A percentile compares a stretch with the other conserved stretches of the same genome.
Evolutionary conservation across 1,140 invertebrate genomes (phyloP).

Genomic region (Helicorthomorpha holstii): DNA sequence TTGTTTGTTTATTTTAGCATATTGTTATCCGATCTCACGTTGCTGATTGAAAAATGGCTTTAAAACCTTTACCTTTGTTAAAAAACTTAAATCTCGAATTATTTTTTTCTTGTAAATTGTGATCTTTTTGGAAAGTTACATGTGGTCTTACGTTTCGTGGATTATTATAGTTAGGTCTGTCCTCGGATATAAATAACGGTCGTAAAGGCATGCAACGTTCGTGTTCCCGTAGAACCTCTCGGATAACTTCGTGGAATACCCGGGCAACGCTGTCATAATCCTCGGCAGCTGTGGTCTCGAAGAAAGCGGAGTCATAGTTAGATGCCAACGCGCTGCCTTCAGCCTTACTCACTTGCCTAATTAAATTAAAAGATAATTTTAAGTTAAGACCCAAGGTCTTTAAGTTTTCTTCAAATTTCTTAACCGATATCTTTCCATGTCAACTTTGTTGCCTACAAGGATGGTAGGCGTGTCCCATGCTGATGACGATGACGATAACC

Average conservation of each 20-base stretch:
- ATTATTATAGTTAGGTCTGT: constrained; percentile 2
- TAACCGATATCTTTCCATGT: constrained; percentile 30
- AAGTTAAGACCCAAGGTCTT: not conserved
- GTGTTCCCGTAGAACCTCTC: constrained; percentile 20
- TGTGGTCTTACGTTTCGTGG: too few species aligned
- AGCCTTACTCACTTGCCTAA: constrained; percentile 23
- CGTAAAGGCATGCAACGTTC: constrained; percentile 13
- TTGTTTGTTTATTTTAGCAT: too few species aligned
- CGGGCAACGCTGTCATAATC: constrained; percentile 24
- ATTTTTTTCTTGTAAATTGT: constrained; percentile 6
- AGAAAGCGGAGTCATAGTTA: constrained; percentile 23
- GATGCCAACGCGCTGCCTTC: constrained; percentile 21
- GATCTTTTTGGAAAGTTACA: too few species aligned
- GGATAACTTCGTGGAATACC: constrained; percentile 23
- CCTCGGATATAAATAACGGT: constrained; percentile 5
- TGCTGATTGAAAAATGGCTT: constrained; percentile 12
- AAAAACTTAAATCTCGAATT: constrained; percentile 4
- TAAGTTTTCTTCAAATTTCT: not conserved
- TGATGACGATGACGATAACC: constrained; percentile 11
- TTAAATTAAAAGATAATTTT: constrained; percentile 3
- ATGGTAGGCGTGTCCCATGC: constrained; percentile 23
- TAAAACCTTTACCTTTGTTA: constrained; percentile 11
- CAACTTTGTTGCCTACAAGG: constrained; percentile 30
- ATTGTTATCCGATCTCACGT: not conserved
- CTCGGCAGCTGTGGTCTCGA: constrained; percentile 26